Base-by-base conservation (phyloP, 2,113 vertebrate genomes). In the Brachyhypopomus occidentalis region DNA sequence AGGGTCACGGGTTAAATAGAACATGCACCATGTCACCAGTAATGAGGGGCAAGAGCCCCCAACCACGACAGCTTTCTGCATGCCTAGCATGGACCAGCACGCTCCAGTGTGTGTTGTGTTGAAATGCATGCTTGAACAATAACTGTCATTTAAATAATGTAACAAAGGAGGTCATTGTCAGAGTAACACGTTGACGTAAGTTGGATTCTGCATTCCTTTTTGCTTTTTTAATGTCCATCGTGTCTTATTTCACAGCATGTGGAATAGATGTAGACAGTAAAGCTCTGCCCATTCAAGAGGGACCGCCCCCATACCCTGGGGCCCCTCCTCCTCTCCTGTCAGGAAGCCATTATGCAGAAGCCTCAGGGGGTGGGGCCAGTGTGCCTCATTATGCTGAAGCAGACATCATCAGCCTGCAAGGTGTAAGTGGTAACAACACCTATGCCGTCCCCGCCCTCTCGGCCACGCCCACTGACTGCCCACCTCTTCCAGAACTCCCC, bases 361-460 rank as follows among this genome's bases (percentile, higher is more conserved):
- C 96, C 14, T 77, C 84, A 8, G 70, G 79, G 2, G 79, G 74
- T 9, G 75, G 78, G 70, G 88, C 94, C 86, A 97, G 94, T 12
- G 96, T 97, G n/a, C 96, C 96, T 9, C 96, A 97, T 73, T 98
- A 98, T 3, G 96, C 96, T 0, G 96, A 98, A 88, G 96, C 96
- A 0, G 96, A 98, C 91, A 96, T 98, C 20, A 94, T 97, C 66
- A 96, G 95, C 84, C 92, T 97, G 84, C 96, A 97, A 85, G 96
- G 96, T 0, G 95, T 96, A 79, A 97, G 95, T 0, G 96, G 96
- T 8, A 96, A 96, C 90, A 97, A 96, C 90, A 97, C 96, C 2
- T 98, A 98, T 0, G 96, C 96, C 0, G 95, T 98, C 2, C 96
- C 96, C 0, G 95, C 95, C n/a, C 84, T 95, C 87, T 92, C 92